phyloP scores from a whole-genome alignment of 2,113 vertebrate genomes.

The Vidua macroura region DNA sequence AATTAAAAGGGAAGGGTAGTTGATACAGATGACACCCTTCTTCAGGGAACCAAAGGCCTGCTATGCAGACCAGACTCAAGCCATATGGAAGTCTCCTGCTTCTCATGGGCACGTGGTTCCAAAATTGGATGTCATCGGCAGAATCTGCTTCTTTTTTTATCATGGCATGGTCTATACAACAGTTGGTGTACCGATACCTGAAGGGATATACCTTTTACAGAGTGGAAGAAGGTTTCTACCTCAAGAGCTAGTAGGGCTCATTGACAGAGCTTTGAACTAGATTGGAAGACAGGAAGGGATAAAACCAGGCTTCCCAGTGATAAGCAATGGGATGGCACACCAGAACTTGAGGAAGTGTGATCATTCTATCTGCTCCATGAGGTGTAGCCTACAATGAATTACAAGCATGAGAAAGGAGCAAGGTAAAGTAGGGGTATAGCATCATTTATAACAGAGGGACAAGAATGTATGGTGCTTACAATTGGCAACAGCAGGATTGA shows the following conservation, averaged over 20 bases:
- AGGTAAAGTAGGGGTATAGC: not conserved
- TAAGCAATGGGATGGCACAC: not conserved
- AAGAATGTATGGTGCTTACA: not conserved
- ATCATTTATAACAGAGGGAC: not conserved
- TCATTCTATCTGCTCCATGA: not conserved
- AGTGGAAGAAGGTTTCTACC: not conserved
- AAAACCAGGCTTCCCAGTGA: not conserved
- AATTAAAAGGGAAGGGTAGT: not conserved
- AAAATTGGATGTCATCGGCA: fast-evolving
- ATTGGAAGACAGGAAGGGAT: not conserved
- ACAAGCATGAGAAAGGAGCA: not conserved
- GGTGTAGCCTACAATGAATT: not conserved
- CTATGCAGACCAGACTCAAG: not conserved
- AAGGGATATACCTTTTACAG: not conserved
- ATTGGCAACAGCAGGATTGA: not conserved
- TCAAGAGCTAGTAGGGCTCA: not conserved
- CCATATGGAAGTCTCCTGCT: not conserved
- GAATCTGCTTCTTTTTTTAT: not conserved
- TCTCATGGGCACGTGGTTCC: not conserved
- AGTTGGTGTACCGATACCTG: not conserved
- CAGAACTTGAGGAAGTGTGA: not conserved
- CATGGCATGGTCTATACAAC: not conserved
- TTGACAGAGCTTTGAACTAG: not conserved
- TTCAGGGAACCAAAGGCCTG: not conserved
- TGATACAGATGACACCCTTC: not conserved